Base-by-base conservation (phyloP, 1,140 invertebrate species). In the Sycophaga agraensis region DNA sequence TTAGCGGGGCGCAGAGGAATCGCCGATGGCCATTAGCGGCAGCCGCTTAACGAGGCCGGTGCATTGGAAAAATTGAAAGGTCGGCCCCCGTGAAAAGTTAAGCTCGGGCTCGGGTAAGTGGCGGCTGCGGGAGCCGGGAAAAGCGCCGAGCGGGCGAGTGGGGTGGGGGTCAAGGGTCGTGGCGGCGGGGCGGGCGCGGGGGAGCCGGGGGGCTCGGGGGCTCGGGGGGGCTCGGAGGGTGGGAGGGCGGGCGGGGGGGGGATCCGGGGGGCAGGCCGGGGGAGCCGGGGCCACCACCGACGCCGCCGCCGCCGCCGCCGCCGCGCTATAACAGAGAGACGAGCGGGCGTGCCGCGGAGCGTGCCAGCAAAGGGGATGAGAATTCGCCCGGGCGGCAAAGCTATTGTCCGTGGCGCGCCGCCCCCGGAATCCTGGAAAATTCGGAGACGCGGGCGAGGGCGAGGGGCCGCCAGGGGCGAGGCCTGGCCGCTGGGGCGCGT, bases 311-410 rank as follows among this genome's bases (percentile, higher is more conserved):
- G 43, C 53, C 40, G 53, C 12, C 39, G 35, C 21, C 39, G 51
- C 53, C 72, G 76, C 77, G 77, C 77, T 79, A 80, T 78, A 79
- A 79, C 77, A 77, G 75, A 79, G 58, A 53, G 78, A 78, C 77
- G 77, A 71, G 73, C 78, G 78, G 77, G 79, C 77, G 79, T 78
- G 77, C 77, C 79, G 77, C 77, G 75, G 77, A 79, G 77, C 77
- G 77, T 79, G 79, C 79, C 77, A 79, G 77, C 73, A 76, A 79
- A 77, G 77, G 79, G 79, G 79, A 77, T 80, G 77, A 73, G 79
- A 74, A 75, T 73, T 77, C 70, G 17, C 68, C 58, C 59, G 28
- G 5, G 19, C 63, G n/a, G 77, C 17, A 19, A 64, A 79, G 77
- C 63, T 76, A 79, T 75, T 79, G 77, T 71, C 76, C 60, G 59